These are phyloP conservation scores for Vespertilio murinus DNA, from an alignment of 2,797 vertebrate species.

Conservation along the genomic window DNA sequence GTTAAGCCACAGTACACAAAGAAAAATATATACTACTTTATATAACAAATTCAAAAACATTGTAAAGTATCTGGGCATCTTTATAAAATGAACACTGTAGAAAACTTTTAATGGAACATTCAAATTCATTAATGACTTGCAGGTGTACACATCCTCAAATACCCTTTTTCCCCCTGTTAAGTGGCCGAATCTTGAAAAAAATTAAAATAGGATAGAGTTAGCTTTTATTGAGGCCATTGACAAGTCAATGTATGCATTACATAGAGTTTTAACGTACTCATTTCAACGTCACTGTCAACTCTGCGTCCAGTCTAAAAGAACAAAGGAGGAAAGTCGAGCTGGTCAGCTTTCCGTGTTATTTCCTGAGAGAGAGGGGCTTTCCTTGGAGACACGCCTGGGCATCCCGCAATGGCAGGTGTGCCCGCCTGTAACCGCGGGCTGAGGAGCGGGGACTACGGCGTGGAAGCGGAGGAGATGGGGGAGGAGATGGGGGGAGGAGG, in stretches of 20 bases:
- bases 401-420: constrained; percentile 19
- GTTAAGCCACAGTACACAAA: constrained; percentile 36
- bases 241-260: constrained; percentile 13
- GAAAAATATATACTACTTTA: not conserved
- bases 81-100: not conserved
- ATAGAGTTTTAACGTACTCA: not conserved
- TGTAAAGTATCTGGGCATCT: not conserved
- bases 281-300: constrained; percentile 46
- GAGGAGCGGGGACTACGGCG: constrained; percentile 33
- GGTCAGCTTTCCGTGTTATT: not conserved
- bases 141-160: not conserved
- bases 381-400: not conserved
- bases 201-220: not conserved
- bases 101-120: constrained; percentile 35
- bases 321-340: constrained; percentile 43
- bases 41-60: not conserved
- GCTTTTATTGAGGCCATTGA: not conserved
- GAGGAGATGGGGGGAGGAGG: too few species aligned
- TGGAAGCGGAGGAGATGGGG: not conserved
- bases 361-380: constrained; percentile 8
- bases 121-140: not conserved
- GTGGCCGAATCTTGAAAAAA: not conserved
- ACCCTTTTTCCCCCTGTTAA: not conserved
- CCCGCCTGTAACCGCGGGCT: constrained; percentile 35
- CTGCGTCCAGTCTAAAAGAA: constrained; percentile 53